Evolutionary conservation across 2,797 vertebrate species (phyloP), one percentile per base, ranked within the genome.

Genomic region (Pagetopsis macropterus): DNA sequence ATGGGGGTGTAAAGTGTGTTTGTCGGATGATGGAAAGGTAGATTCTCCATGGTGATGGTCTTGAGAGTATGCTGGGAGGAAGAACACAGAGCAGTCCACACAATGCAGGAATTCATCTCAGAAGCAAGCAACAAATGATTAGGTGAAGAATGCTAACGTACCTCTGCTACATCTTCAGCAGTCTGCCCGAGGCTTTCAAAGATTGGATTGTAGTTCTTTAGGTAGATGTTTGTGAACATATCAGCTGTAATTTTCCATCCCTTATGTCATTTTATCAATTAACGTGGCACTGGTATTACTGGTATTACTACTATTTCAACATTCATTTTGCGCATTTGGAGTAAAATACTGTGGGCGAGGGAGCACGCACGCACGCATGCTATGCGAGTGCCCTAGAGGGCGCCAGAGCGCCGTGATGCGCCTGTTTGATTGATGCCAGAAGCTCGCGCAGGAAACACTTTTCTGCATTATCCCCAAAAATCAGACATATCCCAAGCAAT

Each of bases 21-120:
- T 5, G 96, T 97, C 91, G 96, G 95, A 77, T 97, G 96, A 50
- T 96, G 95, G 82, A 97, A 96, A 41, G 96, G 96, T 7, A 96
- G 96, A 55, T 95, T 91, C 6, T 95, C 91, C 90, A 95, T 92
- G 69, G 94, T 94, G 87, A 97, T 96, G 79, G 96, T 94, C 89
- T 94, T 96, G 45, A 90, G 27, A 17, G 95, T 96, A 40, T 97
- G 96, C 96, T 97, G 73, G 64, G 82, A 76, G 74, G 77, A 65
- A 61, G 49, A 65, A 72, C 1, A 77, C 5, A 73, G 19, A 57
- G 10, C 44, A 51, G 15, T 13, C 2, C 8, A 63, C n/a, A 41
- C 0, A 15, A 59, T 7, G 11, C 15, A 60, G 16, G 9, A 8
- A 60, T 3, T 17, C 19, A 13, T 55, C 33, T 31, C 5, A 46